Evolutionary conservation across 2,888 invertebrate genomes (phyloP).

Genomic region (Sepioteuthis lessoniana): DNA sequence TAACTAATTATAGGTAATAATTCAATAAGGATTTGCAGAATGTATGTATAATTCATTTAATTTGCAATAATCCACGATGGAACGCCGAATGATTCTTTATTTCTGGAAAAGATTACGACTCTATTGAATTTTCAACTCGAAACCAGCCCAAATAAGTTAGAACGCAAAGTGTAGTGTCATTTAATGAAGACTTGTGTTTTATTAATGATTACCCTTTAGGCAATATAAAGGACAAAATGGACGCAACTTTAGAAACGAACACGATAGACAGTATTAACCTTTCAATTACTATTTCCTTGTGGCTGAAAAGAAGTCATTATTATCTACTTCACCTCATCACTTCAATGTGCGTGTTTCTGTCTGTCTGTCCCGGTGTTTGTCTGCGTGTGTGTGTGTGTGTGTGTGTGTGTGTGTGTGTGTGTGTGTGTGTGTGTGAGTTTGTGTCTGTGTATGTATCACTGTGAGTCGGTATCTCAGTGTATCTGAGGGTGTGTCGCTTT

Average conservation of each 20-base stretch:
- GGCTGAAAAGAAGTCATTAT: too few relatives aligned
- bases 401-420: neutral
- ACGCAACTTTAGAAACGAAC: too few relatives aligned
- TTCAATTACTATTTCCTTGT: too few relatives aligned
- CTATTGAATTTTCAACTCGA: neutral
- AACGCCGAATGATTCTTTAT: neutral
- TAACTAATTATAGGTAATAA: slow-evolving; percentile 7
- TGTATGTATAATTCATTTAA: slow-evolving; percentile 33
- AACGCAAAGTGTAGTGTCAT: too few relatives aligned
- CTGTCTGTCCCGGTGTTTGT: neutral
- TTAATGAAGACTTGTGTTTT: too few relatives aligned
- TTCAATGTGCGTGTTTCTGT: too few relatives aligned
- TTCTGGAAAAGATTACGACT: slow-evolving; percentile 8
- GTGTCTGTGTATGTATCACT: neutral
- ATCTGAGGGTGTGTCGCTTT: neutral
- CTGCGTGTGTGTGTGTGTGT: neutral
- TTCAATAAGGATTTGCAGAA: neutral
- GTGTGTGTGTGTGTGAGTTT: neutral
- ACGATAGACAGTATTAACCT: too few relatives aligned
- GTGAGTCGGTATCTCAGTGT: too few relatives aligned
- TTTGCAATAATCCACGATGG: neutral
- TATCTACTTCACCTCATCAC: too few relatives aligned
- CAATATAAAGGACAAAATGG: too few relatives aligned
- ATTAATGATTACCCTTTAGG: too few relatives aligned
- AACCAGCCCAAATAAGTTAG: neutral